Evolutionary conservation across 2,888 invertebrate species (phyloP).

Genomic region (Ormyrus labotus): DNA sequence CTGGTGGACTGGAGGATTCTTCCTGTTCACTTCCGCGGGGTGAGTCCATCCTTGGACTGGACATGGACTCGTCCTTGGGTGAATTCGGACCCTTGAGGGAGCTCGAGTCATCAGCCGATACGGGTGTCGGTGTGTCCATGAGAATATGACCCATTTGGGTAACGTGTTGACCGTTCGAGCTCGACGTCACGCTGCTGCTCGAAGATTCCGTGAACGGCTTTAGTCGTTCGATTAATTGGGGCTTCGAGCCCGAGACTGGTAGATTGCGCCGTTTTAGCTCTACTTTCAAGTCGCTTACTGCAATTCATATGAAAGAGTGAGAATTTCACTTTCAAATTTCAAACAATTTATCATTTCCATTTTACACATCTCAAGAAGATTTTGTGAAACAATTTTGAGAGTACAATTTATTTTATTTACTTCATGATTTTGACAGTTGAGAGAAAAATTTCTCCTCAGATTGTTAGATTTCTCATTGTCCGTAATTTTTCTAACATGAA

Average conservation of each 20-base stretch:
- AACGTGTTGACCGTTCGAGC: slow-evolving; percentile 71
- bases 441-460: too few species aligned
- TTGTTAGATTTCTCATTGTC: too few species aligned
- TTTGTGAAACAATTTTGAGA: too few species aligned
- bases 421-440: too few species aligned
- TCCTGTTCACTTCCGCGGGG: slow-evolving; percentile 75
- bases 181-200: slow-evolving; percentile 64
- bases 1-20: slow-evolving; percentile 77
- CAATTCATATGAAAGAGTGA: slow-evolving; percentile 8
- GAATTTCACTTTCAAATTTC: too few species aligned
- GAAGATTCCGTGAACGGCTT: slow-evolving; percentile 81
- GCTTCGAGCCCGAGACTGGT: slow-evolving; percentile 97
- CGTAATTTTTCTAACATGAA: too few species aligned
- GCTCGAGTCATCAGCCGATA: slow-evolving; percentile 71
- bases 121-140: slow-evolving; percentile 74
- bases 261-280: slow-evolving; percentile 95
- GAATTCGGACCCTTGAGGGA: slow-evolving; percentile 71
- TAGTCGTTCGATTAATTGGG: slow-evolving; percentile 93
- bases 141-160: slow-evolving; percentile 75
- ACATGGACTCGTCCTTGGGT: slow-evolving; percentile 71
- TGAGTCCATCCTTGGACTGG: slow-evolving; percentile 71
- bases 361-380: too few species aligned
- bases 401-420: too few species aligned
- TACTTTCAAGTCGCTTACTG: slow-evolving; percentile 93
- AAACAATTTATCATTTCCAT: too few species aligned